phyloP scores from a whole-genome alignment of 2,888 invertebrate species.

The Chydorus sphaericus region DNA sequence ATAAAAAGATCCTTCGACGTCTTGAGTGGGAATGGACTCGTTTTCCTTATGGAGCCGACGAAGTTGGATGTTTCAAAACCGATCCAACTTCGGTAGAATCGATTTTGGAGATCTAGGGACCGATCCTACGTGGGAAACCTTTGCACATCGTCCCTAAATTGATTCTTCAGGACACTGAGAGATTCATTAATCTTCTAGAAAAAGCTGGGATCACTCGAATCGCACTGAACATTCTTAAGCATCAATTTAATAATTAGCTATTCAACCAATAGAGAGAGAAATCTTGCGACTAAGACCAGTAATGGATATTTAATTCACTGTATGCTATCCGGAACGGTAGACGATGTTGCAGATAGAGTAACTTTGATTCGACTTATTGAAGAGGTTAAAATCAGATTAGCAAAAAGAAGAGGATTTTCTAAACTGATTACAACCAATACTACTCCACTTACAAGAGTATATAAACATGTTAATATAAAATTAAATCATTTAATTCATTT shows the following conservation, averaged over 20 bases:
- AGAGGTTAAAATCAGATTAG: constrained; percentile 50
- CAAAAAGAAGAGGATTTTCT: constrained; percentile 45
- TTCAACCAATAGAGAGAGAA: not conserved
- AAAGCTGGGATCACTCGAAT: constrained; percentile 58
- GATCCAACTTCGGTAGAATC: constrained; percentile 84
- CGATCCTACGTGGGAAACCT: constrained; percentile 55
- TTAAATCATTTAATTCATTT: not conserved
- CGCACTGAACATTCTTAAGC: no score
- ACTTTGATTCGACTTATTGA: constrained; percentile 64
- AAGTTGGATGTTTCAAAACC: constrained; percentile 71
- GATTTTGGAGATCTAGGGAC: constrained; percentile 74
- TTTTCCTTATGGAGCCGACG: constrained; percentile 58
- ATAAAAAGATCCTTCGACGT: constrained; percentile 62
- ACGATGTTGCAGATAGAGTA: constrained; percentile 56
- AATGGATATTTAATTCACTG: constrained; percentile 64
- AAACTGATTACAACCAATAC: constrained; percentile 79
- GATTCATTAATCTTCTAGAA: constrained; percentile 49
- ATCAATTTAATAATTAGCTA: no score
- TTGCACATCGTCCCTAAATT: constrained; percentile 57
- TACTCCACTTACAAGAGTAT: constrained; percentile 71
- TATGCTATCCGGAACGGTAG: constrained; percentile 74
- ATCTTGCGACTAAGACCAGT: constrained; percentile 32
- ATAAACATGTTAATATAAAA: constrained; percentile 16
- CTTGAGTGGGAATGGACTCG: constrained; percentile 74
- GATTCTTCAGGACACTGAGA: constrained; percentile 61